Evolutionary conservation across 2,797 vertebrate genomes (phyloP).

Genomic region (Enteromius anoplus): DNA sequence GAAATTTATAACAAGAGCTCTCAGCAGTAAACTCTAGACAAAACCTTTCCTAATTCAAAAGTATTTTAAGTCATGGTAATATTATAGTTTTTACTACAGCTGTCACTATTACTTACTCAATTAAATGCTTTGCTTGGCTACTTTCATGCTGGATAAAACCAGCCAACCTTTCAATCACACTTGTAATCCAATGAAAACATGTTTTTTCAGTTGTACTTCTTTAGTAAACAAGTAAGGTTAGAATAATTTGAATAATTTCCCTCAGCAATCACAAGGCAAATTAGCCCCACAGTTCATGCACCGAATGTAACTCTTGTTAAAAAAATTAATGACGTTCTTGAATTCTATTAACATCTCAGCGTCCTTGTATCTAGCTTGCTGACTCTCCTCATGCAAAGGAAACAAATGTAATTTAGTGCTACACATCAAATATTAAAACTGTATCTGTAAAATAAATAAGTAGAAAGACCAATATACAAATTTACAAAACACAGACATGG

Average conservation of each 20-base stretch:
- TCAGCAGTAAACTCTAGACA: constrained; percentile 28
- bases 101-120: constrained; percentile 57
- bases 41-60: background rate
- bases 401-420: constrained; percentile 81
- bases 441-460: constrained; percentile 83
- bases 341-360: constrained; percentile 71
- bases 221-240: constrained; percentile 59
- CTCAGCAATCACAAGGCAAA: constrained; percentile 63
- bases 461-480: constrained; percentile 81
- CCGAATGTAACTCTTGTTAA: constrained; percentile 73
- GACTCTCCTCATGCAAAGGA: constrained; percentile 52
- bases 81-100: constrained; percentile 50
- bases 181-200: constrained; percentile 69
- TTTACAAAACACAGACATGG: constrained; percentile 80
- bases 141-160: constrained; percentile 71
- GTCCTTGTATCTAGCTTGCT: constrained; percentile 58
- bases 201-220: constrained; percentile 60
- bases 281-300: constrained; percentile 76
- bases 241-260: constrained; percentile 69
- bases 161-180: constrained; percentile 61
- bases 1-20: constrained; percentile 30
- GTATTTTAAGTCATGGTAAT: constrained; percentile 15
- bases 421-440: constrained; percentile 82
- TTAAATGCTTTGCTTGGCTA: constrained; percentile 75
- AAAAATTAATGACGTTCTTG: constrained; percentile 56